phyloP scores from a whole-genome alignment of 2,797 vertebrate genomes.

The Sebastes wilsoni region DNA sequence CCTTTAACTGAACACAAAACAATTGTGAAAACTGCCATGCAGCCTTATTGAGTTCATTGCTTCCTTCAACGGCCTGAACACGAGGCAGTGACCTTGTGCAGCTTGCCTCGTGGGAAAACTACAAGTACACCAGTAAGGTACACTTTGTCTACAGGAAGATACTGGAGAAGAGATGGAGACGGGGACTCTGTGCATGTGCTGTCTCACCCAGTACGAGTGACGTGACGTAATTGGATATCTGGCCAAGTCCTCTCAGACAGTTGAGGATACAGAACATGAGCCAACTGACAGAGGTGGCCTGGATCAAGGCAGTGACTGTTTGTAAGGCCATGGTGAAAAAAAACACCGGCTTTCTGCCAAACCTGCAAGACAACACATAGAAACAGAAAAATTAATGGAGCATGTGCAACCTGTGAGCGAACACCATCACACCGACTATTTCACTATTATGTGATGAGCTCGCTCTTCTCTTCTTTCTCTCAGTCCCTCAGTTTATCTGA shows the following conservation, averaged over 20 bases:
- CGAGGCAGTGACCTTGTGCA: neutral
- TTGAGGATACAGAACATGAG: conserved; percentile 85
- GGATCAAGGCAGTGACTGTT: conserved; percentile 81
- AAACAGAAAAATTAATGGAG: neutral
- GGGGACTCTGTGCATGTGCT: neutral
- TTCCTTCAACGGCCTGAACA: neutral
- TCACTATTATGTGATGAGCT: neutral
- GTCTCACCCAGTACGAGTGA: conserved; percentile 87
- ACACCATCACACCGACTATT: neutral
- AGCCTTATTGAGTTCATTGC: neutral
- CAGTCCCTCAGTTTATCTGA: neutral
- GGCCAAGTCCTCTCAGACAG: conserved; percentile 84
- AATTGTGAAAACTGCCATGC: neutral
- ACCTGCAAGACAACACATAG: conserved; percentile 68
- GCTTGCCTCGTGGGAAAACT: neutral
- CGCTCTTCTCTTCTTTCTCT: neutral
- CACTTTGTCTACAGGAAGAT: neutral
- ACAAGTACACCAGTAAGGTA: neutral
- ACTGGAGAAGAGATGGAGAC: neutral
- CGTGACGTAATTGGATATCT: conserved; percentile 84
- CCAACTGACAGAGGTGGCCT: conserved; percentile 84
- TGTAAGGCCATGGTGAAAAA: conserved; percentile 84
- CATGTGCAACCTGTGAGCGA: neutral
- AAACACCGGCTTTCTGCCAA: conserved; percentile 87
- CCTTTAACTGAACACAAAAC: neutral